A percentile compares a stretch with the other conserved stretches of the same genome.
Evolutionary conservation across 2,797 vertebrate species (phyloP).

Genomic region (Mormyrus hasselquistii): DNA sequence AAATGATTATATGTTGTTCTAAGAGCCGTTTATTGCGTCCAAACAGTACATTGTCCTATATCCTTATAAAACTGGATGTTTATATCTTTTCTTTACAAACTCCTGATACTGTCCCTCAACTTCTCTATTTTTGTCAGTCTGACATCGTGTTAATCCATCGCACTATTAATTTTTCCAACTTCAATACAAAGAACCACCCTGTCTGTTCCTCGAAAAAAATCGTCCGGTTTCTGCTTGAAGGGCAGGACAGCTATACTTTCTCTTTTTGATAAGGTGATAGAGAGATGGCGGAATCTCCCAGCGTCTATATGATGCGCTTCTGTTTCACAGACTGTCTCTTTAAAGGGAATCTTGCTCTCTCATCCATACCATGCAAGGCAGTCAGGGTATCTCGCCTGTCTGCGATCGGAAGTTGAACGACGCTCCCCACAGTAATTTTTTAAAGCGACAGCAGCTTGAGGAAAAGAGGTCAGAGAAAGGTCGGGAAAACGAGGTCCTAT

Average conservation of each 20-base stretch:
- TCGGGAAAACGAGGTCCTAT: constrained; percentile 64
- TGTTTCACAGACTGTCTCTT: constrained; percentile 61
- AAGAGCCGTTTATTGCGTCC: constrained; percentile 16
- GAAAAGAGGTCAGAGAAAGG: constrained; percentile 81
- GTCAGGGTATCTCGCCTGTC: constrained; percentile 53
- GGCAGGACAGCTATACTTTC: constrained; percentile 41
- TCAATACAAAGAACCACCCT: constrained; percentile 23
- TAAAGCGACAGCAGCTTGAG: constrained; percentile 79
- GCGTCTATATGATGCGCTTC: constrained; percentile 43
- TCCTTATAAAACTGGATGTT: constrained; percentile 8
- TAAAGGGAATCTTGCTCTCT: constrained; percentile 55
- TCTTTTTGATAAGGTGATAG: constrained; percentile 26
- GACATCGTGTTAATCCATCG: constrained; percentile 41
- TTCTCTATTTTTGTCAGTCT: constrained; percentile 35
- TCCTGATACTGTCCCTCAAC: constrained; percentile 35
- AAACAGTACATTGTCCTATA: constrained; percentile 22
- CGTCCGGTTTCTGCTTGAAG: constrained; percentile 52
- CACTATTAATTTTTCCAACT: constrained; percentile 53
- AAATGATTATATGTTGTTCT: constrained; percentile 14
- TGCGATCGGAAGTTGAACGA: constrained; percentile 64
- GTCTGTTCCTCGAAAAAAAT: constrained; percentile 3
- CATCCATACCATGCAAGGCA: constrained; percentile 53
- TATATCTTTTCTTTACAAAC: constrained; percentile 23
- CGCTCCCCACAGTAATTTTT: constrained; percentile 70
- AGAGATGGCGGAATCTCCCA: constrained; percentile 35